Base-by-base conservation (phyloP, 1,140 invertebrate species). In the Liolophura sinensis region DNA sequence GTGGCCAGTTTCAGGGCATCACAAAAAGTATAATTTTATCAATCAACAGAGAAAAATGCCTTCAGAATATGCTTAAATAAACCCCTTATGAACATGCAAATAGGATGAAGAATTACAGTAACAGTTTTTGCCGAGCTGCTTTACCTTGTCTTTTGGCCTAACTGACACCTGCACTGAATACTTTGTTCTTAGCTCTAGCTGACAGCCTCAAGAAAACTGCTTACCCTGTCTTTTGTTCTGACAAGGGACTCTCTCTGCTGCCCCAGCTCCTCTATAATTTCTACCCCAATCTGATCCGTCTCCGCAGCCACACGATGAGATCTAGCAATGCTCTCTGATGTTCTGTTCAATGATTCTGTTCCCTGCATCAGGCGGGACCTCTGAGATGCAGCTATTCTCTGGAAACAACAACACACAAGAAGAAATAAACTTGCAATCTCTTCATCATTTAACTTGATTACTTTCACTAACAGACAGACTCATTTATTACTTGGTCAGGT, bases 261-360 rank as follows among this genome's bases (percentile, higher is more conserved):
- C 1, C 87, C 87, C 25, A 91, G 78, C 73, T 91, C 90, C 60
- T 87, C 86, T n/a, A 92, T 86, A 11, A 92, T 91, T 78, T 91
- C 90, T 5, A 88, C 89, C 0, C 92, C 92, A 70, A 93, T 88
- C 74, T 89, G 86, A 82, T 94, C 93, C 0, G 91, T 93, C 79
- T 94, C 92, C 12, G 89, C 86, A 16, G 92, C 91, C 57, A 92
- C 87, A 73, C 89, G 88, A 68, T 91, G 90, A 1, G 91, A 91
- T 67, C 91, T 84, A 1, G 86, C 85, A 16, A 93, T 84, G 70
- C 90, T 91, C 48, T 89, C 87, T 0, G 88, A 86, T 6, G 91
- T 88, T 64, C 90, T 81, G 68, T 89, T 87, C 7, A 93, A 75
- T 3, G 78, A 76, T 58, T 81, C 73, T n/a, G 78, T 74, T 20